Conservation (phyloP, 2,888 invertebrate genomes). For the Steinernema hermaphroditum region DNA sequence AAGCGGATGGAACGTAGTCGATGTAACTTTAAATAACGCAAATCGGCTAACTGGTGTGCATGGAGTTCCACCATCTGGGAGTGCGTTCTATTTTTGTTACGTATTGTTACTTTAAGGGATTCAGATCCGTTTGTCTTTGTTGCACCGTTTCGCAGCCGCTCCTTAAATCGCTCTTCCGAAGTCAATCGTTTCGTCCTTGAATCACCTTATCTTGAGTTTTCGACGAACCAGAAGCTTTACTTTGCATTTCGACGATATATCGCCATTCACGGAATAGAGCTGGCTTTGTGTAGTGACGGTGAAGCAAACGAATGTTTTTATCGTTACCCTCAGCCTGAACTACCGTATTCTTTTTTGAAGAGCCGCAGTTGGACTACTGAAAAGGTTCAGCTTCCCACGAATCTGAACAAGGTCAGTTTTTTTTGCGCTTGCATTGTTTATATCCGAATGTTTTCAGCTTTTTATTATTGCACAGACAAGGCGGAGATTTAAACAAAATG, state of each 20-base stretch:
- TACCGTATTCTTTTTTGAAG: not conserved
- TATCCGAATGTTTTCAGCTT: constrained; percentile 31
- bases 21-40: constrained; percentile 36
- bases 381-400: constrained; percentile 44
- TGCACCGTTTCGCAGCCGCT: constrained; percentile 1
- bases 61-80: constrained; percentile 34
- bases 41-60: constrained; percentile 53
- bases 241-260: constrained; percentile 52
- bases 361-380: constrained; percentile 33
- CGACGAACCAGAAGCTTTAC: constrained; percentile 44
- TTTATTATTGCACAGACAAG: constrained; percentile 50
- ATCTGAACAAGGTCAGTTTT: constrained; percentile 43
- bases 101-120: no score
- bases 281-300: constrained; percentile 47
- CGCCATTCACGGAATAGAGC: constrained; percentile 47
- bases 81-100: no score
- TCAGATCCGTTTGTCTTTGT: not conserved
- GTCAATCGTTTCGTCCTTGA: constrained; percentile 43
- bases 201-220: constrained; percentile 49
- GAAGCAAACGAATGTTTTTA: constrained; percentile 38
- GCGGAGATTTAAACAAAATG: constrained; percentile 41
- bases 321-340: not conserved
- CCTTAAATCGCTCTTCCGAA: no score
- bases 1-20: constrained; percentile 14
- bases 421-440: not conserved